phyloP scores from a whole-genome alignment of 1,140 invertebrate genomes.

The Cotesia chilonis region DNA sequence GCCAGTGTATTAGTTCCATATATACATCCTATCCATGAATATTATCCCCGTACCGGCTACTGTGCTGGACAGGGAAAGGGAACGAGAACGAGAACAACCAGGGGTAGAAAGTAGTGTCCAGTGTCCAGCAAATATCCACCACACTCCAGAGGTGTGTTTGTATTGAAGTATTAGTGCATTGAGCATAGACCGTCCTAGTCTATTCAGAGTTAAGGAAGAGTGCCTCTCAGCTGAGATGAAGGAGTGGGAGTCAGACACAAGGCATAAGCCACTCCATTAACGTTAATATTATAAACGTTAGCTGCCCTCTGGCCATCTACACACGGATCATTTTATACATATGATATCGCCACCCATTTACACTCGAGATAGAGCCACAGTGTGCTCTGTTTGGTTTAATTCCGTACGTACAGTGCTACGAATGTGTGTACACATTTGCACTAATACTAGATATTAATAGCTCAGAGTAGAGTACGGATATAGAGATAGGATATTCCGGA shows the following conservation, averaged over 20 bases:
- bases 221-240: neutral
- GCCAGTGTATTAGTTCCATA: constrained; percentile 57
- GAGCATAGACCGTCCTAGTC: no score
- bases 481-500: constrained; percentile 25
- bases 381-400: neutral
- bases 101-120: neutral
- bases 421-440: neutral
- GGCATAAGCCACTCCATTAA: constrained; percentile 68
- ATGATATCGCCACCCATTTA: constrained; percentile 23
- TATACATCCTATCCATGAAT: constrained; percentile 58
- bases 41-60: constrained; percentile 54
- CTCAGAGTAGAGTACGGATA: neutral
- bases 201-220: constrained; percentile 6
- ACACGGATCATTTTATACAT: constrained; percentile 48
- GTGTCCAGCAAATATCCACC: no score
- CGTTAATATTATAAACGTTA: constrained; percentile 68
- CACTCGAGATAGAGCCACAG: neutral
- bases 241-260: constrained; percentile 49
- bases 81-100: neutral
- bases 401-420: neutral
- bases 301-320: constrained; percentile 65
- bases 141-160: no score
- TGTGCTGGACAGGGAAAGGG: no score
- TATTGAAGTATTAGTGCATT: no score
- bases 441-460: neutral